Conservation (phyloP, 2,797 vertebrate species). For the Brachyalestes nurse region DNA sequence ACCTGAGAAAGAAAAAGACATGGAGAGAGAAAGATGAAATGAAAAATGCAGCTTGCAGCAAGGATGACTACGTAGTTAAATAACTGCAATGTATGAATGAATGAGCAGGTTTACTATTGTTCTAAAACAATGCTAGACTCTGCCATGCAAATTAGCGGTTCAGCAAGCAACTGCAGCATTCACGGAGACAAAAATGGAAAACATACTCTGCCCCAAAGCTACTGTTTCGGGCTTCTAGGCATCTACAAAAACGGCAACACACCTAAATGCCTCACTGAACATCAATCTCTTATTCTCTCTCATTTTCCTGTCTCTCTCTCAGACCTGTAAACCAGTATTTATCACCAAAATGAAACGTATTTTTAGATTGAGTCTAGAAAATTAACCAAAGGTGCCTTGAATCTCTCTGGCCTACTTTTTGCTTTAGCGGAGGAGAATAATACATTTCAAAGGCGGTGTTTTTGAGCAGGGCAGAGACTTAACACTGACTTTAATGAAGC, state of each 20-base stretch:
- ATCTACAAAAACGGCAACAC: conserved; percentile 39
- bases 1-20: conserved; percentile 74
- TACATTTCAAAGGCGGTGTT: conserved; percentile 18
- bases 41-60: not conserved
- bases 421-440: conserved; percentile 35
- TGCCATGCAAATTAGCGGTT: conserved; percentile 39
- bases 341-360: conserved; percentile 35
- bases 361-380: conserved; percentile 40
- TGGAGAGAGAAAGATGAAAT: not conserved
- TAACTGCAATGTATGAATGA: conserved; percentile 34
- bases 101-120: conserved; percentile 15
- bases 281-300: conserved; percentile 32
- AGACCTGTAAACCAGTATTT: conserved; percentile 37
- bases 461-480: conserved; percentile 24
- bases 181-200: conserved; percentile 22
- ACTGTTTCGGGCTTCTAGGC: conserved; percentile 33
- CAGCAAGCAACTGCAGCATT: conserved; percentile 28
- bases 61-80: not conserved
- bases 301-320: conserved; percentile 30
- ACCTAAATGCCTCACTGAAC: conserved; percentile 34
- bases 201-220: conserved; percentile 26
- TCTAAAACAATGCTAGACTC: conserved; percentile 21
- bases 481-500: conserved; percentile 47
- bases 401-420: conserved; percentile 43
- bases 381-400: conserved; percentile 27